phyloP scores from a whole-genome alignment of 2,113 vertebrate genomes.

The Phoxinus phoxinus region DNA sequence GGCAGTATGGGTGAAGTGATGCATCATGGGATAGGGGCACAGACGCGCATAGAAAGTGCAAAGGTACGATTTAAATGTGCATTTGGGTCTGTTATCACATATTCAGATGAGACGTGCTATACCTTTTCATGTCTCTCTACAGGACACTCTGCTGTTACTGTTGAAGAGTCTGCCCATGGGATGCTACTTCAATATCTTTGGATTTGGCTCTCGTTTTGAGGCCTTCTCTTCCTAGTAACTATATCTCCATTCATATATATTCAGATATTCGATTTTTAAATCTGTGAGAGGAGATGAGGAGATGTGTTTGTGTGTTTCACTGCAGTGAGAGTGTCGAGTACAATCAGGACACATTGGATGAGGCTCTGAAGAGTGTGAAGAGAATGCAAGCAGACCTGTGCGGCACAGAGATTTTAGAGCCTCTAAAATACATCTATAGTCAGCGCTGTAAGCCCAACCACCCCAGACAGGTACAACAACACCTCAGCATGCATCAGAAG shows the following conservation, averaged over 20 bases:
- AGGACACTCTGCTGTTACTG: constrained; percentile 82
- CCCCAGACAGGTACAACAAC: constrained; percentile 77
- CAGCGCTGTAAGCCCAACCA: constrained; percentile 60
- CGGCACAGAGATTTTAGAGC: constrained; percentile 82
- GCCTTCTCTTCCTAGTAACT: constrained; percentile 65
- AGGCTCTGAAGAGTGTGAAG: constrained; percentile 73
- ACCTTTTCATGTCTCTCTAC: neutral
- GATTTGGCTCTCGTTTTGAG: constrained; percentile 79
- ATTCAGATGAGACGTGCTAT: no score
- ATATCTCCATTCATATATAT: neutral
- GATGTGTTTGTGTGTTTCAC: neutral
- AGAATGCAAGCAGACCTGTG: constrained; percentile 72
- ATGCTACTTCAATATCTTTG: constrained; percentile 87
- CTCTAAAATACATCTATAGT: constrained; percentile 77
- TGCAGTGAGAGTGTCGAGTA: constrained; percentile 82
- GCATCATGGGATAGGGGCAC: neutral
- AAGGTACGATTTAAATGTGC: constrained; percentile 68
- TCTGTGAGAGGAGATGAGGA: neutral
- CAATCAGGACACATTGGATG: constrained; percentile 76
- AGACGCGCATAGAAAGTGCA: constrained; percentile 75
- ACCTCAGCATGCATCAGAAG: neutral
- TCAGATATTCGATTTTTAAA: neutral
- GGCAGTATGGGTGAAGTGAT: constrained; percentile 74
- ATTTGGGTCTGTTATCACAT: no score
- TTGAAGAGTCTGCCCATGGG: constrained; percentile 85